These are phyloP conservation scores for Scatophagus argus DNA, from an alignment of 2,113 vertebrate genomes.

Conservation along the genomic window DNA sequence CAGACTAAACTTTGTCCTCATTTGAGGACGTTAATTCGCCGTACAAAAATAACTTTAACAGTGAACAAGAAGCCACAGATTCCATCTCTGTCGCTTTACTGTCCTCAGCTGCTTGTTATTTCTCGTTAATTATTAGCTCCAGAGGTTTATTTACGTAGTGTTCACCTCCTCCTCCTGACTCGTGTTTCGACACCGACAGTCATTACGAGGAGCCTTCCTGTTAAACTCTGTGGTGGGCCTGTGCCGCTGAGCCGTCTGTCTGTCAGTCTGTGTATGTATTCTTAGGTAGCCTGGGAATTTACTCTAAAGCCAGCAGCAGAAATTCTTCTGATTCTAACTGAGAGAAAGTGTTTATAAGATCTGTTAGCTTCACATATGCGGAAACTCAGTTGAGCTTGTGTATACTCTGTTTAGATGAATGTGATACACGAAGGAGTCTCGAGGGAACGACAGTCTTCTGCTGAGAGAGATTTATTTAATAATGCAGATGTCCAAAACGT, in stretches of 20 bases:
- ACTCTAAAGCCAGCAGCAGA: not conserved
- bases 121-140: not conserved
- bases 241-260: not conserved
- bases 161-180: constrained; percentile 59
- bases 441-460: not conserved
- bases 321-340: not conserved
- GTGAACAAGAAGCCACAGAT: not conserved
- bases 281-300: not conserved
- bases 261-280: constrained; percentile 6
- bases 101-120: constrained; percentile 49
- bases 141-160: constrained; percentile 58
- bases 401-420: not conserved
- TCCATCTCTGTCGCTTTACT: constrained; percentile 30
- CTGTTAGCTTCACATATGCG: not conserved
- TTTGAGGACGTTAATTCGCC: constrained; percentile 1
- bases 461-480: constrained; percentile 17
- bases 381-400: not conserved
- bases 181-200: constrained; percentile 49
- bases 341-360: constrained; percentile 1
- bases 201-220: constrained; percentile 43
- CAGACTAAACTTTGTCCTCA: constrained; percentile 43
- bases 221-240: constrained; percentile 45
- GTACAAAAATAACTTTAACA: not conserved
- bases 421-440: not conserved
- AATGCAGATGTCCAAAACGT: constrained; percentile 30